Percentiles rank a stretch among this genome's conserved stretches.
phyloP scores from a whole-genome alignment of 2,113 vertebrate genomes.

The Indri indri region DNA sequence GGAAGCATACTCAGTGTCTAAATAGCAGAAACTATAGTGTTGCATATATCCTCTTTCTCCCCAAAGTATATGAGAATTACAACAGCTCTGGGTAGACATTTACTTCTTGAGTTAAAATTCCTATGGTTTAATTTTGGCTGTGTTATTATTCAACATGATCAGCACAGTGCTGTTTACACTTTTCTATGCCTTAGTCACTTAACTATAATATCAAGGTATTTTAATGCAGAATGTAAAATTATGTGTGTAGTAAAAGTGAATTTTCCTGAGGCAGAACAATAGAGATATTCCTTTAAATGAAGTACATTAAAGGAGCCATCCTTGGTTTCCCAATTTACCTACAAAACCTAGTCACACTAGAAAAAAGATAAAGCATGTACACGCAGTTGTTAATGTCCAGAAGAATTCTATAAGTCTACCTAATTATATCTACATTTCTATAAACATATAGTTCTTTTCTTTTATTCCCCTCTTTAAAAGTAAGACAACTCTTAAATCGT shows the following conservation, averaged over 20 bases:
- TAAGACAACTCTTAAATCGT: not conserved
- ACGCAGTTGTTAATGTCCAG: not conserved
- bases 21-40: not conserved
- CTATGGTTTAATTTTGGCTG: not conserved
- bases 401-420: not conserved
- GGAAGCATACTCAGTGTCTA: not conserved
- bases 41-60: not conserved
- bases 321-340: not conserved
- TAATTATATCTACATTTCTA: not conserved
- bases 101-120: not conserved
- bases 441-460: not conserved
- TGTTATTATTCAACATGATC: not conserved
- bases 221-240: not conserved
- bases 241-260: not conserved
- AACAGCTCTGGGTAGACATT: not conserved
- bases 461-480: not conserved
- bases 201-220: not conserved
- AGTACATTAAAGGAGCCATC: not conserved
- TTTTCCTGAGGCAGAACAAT: not conserved
- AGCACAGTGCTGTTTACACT: constrained; percentile 6
- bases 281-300: constrained; percentile 37
- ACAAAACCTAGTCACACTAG: not conserved
- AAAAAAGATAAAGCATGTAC: not conserved
- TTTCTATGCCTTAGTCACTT: not conserved
- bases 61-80: not conserved